Conservation (phyloP, 2,113 vertebrate species). For the Cairina moschata region DNA sequence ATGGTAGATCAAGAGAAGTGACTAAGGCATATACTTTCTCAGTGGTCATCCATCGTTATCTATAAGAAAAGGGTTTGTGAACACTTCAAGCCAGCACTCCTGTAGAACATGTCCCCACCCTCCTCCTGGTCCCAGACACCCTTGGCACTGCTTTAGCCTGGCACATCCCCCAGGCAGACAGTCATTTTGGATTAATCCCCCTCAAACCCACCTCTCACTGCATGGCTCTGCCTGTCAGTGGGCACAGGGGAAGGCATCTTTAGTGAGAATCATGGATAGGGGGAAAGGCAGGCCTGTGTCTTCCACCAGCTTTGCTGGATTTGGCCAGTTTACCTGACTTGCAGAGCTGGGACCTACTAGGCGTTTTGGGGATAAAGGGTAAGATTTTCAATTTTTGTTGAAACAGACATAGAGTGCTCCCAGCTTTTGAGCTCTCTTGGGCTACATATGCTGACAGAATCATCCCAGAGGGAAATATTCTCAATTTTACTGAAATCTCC, state of each 20-base stretch:
- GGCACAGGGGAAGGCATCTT: not conserved
- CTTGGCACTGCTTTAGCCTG: not conserved
- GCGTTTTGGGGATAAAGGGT: not conserved
- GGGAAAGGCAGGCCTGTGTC: not conserved
- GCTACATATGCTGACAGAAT: not conserved
- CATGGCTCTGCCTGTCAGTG: accelerated
- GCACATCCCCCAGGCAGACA: not conserved
- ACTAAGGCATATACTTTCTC: not conserved
- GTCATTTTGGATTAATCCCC: not conserved
- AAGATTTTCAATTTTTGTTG: not conserved
- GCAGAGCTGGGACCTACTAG: not conserved
- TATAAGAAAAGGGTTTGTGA: not conserved
- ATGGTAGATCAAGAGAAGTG: conserved; percentile 16
- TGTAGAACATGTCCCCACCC: not conserved
- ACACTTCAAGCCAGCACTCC: not conserved
- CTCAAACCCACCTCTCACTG: accelerated
- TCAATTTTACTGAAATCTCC: not conserved
- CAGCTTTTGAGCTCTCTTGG: not conserved
- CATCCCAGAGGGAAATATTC: not conserved
- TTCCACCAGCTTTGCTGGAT: not conserved
- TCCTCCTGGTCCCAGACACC: not conserved
- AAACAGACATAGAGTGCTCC: not conserved
- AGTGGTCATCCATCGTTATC: conserved; percentile 30
- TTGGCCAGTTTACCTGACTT: not conserved
- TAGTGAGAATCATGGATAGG: not conserved